Evolutionary conservation across 2,888 invertebrate species (phyloP).

Genomic region (Rhaphigaster nebulosa): DNA sequence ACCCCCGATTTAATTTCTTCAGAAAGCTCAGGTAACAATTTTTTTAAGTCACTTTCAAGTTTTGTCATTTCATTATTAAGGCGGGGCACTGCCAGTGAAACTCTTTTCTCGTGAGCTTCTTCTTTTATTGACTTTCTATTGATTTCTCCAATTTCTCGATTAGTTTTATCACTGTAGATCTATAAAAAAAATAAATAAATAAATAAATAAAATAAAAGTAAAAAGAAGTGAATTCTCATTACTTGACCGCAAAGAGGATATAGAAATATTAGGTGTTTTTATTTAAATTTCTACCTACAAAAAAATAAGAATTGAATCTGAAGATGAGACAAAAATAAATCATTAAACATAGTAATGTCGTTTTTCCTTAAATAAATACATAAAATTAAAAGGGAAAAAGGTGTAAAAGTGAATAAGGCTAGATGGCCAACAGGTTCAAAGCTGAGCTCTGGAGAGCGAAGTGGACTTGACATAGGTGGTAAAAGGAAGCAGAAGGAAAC

Average conservation of each 20-base stretch:
- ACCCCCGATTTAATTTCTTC: constrained; percentile 43
- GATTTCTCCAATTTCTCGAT: constrained; percentile 24
- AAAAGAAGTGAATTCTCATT: too few species aligned
- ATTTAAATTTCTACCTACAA: neutral
- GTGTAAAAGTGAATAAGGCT: too few species aligned
- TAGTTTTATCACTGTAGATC: neutral
- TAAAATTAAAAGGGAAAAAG: too few species aligned
- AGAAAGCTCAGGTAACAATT: constrained; percentile 38
- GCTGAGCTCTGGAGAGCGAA: too few species aligned
- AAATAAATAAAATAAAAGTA: neutral
- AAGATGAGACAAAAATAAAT: neutral
- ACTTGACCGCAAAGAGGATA: too few species aligned
- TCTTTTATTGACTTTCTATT: constrained; percentile 17
- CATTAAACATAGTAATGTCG: too few species aligned
- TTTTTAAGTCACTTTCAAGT: constrained; percentile 47
- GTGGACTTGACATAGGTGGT: too few species aligned
- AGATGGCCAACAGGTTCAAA: too few species aligned
- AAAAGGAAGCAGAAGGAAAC: too few species aligned
- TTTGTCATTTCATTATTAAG: constrained; percentile 31
- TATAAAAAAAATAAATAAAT: neutral
- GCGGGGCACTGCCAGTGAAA: constrained; percentile 25
- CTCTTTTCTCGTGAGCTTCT: constrained; percentile 40
- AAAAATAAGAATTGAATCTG: neutral
- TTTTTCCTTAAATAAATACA: too few species aligned
- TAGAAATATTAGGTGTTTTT: neutral